These are phyloP conservation scores for Chloropsis cyanopogon DNA, from an alignment of 2,113 vertebrate genomes.

Conservation along the genomic window DNA sequence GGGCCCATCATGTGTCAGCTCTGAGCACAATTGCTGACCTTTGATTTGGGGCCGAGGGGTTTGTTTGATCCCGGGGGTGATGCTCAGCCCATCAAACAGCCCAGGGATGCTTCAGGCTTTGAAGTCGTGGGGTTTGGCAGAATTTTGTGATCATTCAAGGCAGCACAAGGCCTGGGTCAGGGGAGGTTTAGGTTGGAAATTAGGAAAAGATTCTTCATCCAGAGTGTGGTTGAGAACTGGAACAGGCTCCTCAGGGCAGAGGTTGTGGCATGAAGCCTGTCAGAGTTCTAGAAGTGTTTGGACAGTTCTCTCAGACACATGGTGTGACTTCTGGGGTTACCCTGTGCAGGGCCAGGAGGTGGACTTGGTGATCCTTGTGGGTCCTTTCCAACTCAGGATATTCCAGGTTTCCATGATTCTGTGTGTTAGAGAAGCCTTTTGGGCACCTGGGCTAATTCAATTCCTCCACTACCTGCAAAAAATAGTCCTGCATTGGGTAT, in stretches of 20 bases:
- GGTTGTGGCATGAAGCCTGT: neutral
- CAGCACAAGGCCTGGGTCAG: neutral
- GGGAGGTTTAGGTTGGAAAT: neutral
- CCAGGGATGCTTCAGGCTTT: neutral
- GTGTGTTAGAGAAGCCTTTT: neutral
- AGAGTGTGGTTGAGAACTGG: neutral
- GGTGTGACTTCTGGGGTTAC: neutral
- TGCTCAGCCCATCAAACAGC: neutral
- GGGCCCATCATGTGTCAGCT: neutral
- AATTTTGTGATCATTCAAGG: neutral
- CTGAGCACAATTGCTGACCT: neutral
- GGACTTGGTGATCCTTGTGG: neutral
- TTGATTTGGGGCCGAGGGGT: neutral
- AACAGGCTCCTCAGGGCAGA: neutral
- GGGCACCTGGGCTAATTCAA: neutral
- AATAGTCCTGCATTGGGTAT: neutral
- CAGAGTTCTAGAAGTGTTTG: neutral
- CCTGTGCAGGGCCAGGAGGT: neutral
- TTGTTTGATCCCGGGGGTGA: neutral
- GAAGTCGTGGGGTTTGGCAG: neutral
- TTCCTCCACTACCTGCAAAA: neutral
- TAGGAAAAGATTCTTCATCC: neutral
- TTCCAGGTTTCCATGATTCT: neutral
- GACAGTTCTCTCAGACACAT: neutral
- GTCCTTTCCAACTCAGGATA: neutral